These are phyloP conservation scores for Ciona savignyi DNA, from an alignment of 23 tunicate species.

Conservation along the genomic window DNA sequence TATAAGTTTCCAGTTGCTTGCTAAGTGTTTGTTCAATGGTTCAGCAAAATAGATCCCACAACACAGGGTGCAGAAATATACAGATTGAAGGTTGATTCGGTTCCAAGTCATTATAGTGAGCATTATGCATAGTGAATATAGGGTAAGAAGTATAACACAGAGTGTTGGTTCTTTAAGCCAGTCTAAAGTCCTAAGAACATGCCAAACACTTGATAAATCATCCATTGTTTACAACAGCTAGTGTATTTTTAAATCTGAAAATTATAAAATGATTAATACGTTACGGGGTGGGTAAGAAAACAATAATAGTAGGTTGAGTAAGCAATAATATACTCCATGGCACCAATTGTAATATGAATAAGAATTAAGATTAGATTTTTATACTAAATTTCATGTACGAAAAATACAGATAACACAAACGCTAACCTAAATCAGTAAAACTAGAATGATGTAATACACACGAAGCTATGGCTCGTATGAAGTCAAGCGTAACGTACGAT, in stretches of 20 bases:
- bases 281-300: too few species aligned
- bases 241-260: background rate
- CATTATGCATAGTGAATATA: background rate
- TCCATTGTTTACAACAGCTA: background rate
- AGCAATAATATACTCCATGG: too few species aligned
- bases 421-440: background rate
- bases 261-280: too few species aligned
- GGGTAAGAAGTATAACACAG: background rate
- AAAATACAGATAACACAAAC: background rate
- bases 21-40: background rate
- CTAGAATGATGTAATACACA: background rate
- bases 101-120: background rate
- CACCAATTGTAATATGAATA: too few species aligned
- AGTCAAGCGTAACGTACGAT: background rate
- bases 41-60: background rate
- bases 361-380: too few species aligned
- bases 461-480: background rate
- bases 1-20: background rate
- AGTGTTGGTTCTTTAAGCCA: background rate
- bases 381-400: too few species aligned
- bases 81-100: background rate
- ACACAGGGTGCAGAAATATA: background rate
- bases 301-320: too few species aligned
- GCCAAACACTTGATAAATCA: background rate
- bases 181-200: background rate